Percentiles rank a stretch among this genome's conserved stretches.
phyloP scores from a whole-genome alignment of 2,113 vertebrate species.

The Heterotilapia buettikoferi region DNA sequence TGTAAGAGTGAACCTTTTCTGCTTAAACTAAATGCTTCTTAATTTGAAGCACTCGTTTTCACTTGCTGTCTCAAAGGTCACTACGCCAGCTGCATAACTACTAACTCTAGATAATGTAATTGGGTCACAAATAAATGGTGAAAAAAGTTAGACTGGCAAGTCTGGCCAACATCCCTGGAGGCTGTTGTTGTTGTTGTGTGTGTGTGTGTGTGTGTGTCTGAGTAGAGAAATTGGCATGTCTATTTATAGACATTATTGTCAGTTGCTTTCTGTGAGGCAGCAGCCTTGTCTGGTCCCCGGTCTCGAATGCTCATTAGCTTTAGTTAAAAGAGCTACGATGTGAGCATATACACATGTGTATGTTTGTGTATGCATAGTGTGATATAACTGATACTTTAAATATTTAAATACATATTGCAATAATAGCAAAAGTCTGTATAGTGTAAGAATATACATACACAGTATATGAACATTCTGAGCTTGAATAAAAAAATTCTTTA shows the following conservation, averaged over 20 bases:
- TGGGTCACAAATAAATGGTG: background rate
- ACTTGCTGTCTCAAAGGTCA: background rate
- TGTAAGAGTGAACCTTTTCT: background rate
- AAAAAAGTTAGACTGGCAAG: background rate
- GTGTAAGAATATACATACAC: background rate
- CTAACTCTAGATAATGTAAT: background rate
- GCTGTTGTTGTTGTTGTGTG: background rate
- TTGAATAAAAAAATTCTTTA: accelerated
- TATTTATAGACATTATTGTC: constrained; percentile 52
- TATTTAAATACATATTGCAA: background rate
- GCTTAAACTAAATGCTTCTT: background rate
- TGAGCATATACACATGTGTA: background rate
- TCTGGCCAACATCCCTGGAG: constrained; percentile 23
- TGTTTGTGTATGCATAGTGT: background rate
- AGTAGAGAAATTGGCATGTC: constrained; percentile 27
- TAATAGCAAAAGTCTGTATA: background rate
- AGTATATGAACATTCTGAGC: background rate
- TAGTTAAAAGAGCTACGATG: background rate
- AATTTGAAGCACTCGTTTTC: background rate
- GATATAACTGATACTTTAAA: background rate
- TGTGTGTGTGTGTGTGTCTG: background rate
- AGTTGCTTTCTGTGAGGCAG: constrained; percentile 20
- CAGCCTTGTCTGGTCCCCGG: background rate
- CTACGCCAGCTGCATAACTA: background rate
- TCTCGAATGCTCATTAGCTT: background rate